Evolutionary conservation across 2,797 vertebrate species (phyloP).

Genomic region (Diplodus puntazzo): DNA sequence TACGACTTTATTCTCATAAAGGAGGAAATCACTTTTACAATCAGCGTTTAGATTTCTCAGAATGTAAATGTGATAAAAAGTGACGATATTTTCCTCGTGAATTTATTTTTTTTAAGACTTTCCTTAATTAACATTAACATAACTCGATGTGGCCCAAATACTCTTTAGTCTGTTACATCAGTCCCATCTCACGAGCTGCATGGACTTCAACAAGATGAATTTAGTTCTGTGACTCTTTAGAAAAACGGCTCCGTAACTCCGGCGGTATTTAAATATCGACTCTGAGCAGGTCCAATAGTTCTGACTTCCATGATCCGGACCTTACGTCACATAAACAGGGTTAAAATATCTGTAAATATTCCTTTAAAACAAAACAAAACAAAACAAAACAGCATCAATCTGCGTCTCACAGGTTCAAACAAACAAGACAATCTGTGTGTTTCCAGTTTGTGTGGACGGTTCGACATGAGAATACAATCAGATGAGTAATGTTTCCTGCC

Average conservation of each 20-base stretch:
- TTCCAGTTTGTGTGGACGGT: constrained; percentile 27
- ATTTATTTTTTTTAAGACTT: no score
- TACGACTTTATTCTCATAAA: no score
- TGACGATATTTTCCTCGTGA: no score
- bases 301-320: neutral
- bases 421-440: constrained; percentile 5
- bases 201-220: neutral
- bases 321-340: neutral
- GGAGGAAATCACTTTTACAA: no score
- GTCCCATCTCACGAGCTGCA: no score
- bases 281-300: neutral
- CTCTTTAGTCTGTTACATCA: no score
- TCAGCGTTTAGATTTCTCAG: no score
- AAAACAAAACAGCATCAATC: neutral
- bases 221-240: neutral
- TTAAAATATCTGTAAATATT: neutral
- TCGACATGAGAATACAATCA: constrained; percentile 35
- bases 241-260: neutral
- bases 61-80: no score
- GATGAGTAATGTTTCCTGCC: constrained; percentile 42
- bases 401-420: no score
- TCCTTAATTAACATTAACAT: no score
- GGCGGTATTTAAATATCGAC: neutral
- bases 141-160: no score
- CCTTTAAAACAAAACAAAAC: constrained; percentile 14